Percentiles rank a stretch among this genome's conserved stretches.
These are phyloP conservation scores for Ailurus styani DNA, from an alignment of 2,113 vertebrate species.

Conservation along the genomic window DNA sequence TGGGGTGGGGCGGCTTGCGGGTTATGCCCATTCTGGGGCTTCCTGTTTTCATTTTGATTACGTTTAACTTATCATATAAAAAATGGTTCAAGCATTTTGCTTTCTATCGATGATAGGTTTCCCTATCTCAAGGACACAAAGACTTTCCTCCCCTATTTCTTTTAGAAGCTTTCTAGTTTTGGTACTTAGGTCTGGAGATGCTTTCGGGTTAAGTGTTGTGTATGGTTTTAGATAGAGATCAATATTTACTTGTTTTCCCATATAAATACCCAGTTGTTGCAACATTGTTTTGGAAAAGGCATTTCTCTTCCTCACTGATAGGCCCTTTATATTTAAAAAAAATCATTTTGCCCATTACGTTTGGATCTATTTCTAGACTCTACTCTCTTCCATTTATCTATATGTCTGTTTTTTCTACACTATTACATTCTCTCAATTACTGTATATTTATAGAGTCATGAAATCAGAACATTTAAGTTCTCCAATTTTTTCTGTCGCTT, in stretches of 20 bases:
- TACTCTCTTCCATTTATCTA: background rate
- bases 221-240: background rate
- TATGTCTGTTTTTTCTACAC: background rate
- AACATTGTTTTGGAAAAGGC: background rate
- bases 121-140: background rate
- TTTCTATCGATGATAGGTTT: background rate
- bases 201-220: background rate
- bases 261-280: background rate
- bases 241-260: background rate
- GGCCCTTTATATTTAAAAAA: background rate
- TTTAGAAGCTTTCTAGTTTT: background rate
- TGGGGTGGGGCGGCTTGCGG: background rate
- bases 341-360: background rate
- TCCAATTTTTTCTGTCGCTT: background rate
- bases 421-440: background rate
- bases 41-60: slow-evolving; percentile 19
- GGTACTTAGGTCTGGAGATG: background rate
- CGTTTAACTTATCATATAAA: background rate
- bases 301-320: background rate
- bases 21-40: background rate
- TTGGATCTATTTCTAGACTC: background rate
- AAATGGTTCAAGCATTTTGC: background rate
- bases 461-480: background rate
- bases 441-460: background rate
- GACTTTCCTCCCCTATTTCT: background rate